Conservation (phyloP, 2,797 vertebrate species). For the Orestias chungarensis region DNA sequence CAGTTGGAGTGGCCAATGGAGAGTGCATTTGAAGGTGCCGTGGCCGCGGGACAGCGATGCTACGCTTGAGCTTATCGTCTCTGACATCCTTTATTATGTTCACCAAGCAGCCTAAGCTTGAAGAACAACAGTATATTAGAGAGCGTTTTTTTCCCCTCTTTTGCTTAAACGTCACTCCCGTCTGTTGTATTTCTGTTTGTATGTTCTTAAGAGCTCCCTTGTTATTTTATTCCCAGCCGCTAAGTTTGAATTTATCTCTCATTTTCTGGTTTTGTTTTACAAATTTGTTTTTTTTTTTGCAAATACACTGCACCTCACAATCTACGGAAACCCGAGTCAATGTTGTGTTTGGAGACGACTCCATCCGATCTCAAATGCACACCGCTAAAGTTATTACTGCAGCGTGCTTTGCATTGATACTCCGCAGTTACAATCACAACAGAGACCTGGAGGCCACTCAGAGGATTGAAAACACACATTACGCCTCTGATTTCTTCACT, state of each 20-base stretch:
- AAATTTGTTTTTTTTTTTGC: constrained; percentile 70
- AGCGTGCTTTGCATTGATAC: constrained; percentile 63
- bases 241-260: constrained; percentile 26
- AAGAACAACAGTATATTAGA: constrained; percentile 21
- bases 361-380: constrained; percentile 37
- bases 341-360: constrained; percentile 46
- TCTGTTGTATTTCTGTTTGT: neutral
- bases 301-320: constrained; percentile 46
- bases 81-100: constrained; percentile 61
- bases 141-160: constrained; percentile 15
- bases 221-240: constrained; percentile 12
- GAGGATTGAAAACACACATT: constrained; percentile 1
- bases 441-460: constrained; percentile 1
- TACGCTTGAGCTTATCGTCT: constrained; percentile 54
- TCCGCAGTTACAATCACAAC: constrained; percentile 41
- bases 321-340: constrained; percentile 55
- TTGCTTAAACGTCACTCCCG: neutral
- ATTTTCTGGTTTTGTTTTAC: constrained; percentile 33
- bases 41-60: constrained; percentile 65
- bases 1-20: constrained; percentile 59
- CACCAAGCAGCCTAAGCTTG: constrained; percentile 37
- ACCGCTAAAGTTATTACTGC: constrained; percentile 51
- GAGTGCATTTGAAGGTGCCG: constrained; percentile 61
- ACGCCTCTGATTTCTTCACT: neutral
- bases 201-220: neutral